A percentile compares a stretch with the other conserved stretches of the same genome.
Evolutionary conservation across 2,113 vertebrate genomes (phyloP).

Genomic region (Machaerirhynchus nigripectus): DNA sequence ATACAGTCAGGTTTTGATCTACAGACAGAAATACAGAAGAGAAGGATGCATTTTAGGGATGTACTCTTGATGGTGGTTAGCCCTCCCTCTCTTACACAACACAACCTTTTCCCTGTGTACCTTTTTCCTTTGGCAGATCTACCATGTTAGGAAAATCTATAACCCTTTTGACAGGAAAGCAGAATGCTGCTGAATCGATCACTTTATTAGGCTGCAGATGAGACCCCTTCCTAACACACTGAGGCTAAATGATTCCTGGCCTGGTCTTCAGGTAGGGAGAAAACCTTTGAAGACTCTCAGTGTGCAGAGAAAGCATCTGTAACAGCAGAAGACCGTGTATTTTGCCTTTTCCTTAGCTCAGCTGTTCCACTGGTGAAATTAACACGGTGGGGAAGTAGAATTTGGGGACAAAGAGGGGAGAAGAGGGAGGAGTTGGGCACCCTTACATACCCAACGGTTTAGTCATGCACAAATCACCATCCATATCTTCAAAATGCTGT

Average conservation of each 20-base stretch:
- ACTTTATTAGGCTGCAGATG: background rate
- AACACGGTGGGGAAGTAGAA: background rate
- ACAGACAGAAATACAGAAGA: background rate
- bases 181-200: background rate
- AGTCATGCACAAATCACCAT: background rate
- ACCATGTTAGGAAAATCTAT: background rate
- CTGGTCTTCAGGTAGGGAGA: background rate
- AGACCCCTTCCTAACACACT: background rate
- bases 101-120: background rate
- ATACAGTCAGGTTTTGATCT: background rate
- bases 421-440: background rate
- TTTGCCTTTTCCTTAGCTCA: background rate
- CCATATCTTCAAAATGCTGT: background rate
- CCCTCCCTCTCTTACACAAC: background rate
- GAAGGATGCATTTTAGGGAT: background rate
- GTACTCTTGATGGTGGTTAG: background rate
- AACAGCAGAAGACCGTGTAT: background rate
- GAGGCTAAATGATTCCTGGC: background rate
- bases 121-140: background rate
- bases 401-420: background rate
- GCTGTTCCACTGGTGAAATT: background rate
- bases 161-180: background rate
- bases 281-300: background rate
- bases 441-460: rapidly evolving
- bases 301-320: background rate